phyloP scores from a whole-genome alignment of 2,888 invertebrate genomes.

The Glaucopsyche alexis region DNA sequence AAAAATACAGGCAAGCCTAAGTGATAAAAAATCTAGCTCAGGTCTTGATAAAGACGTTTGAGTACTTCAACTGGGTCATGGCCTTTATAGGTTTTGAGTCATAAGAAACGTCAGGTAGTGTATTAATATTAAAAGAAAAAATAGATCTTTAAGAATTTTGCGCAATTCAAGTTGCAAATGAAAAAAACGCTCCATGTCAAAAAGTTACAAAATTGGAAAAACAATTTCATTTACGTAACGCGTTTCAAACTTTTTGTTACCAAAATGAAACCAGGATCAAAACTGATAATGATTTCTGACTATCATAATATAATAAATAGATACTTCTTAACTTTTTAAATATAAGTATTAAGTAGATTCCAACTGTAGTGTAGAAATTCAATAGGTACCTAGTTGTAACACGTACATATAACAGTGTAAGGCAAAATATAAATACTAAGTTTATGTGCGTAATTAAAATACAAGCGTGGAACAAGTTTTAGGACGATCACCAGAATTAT shows the following conservation, averaged over 20 bases:
- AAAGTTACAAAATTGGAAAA: too few species aligned
- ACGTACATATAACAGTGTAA: conserved; percentile 14
- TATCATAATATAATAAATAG: too few species aligned
- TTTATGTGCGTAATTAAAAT: conserved; percentile 24
- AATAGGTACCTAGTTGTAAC: neutral
- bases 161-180: too few species aligned
- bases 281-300: too few species aligned
- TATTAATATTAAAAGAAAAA: neutral
- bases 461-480: conserved; percentile 27
- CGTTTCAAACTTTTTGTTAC: too few species aligned
- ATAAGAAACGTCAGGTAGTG: neutral
- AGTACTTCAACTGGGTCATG: conserved; percentile 63
- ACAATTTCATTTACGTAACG: too few species aligned
- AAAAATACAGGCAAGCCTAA: conserved; percentile 25
- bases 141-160: too few species aligned
- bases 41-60: conserved; percentile 60
- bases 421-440: conserved; percentile 15
- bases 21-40: conserved; percentile 56
- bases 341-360: too few species aligned
- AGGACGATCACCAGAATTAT: conserved; percentile 17
- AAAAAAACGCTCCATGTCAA: too few species aligned
- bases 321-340: too few species aligned
- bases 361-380: neutral
- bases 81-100: conserved; percentile 41
- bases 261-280: too few species aligned